Percentiles rank a stretch among this genome's conserved stretches.
Evolutionary conservation across 2,113 vertebrate genomes (phyloP).

Genomic region (Nycticryphes semicollaris): DNA sequence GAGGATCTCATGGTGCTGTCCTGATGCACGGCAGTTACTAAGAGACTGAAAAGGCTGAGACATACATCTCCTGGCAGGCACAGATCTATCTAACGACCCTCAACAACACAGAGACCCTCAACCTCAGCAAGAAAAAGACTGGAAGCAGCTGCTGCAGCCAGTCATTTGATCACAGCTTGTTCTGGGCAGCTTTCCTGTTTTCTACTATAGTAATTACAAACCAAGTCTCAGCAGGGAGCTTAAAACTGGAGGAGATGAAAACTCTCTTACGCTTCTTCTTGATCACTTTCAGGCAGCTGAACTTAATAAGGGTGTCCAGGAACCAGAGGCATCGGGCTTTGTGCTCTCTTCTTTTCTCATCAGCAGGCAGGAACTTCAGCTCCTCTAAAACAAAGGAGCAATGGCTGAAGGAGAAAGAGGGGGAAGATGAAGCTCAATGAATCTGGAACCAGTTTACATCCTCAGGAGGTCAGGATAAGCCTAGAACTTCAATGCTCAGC

Average conservation of each 20-base stretch:
- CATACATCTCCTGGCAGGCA: background rate
- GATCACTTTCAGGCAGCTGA: constrained; percentile 75
- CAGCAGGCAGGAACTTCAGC: constrained; percentile 77
- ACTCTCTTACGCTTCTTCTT: constrained; percentile 83
- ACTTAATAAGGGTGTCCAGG: constrained; percentile 82
- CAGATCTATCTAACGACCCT: background rate
- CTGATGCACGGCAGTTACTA: background rate
- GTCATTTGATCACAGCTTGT: background rate
- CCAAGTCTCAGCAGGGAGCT: background rate
- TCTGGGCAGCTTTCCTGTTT: background rate
- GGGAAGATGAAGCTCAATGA: background rate
- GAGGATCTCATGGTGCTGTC: background rate
- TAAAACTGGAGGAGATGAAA: background rate
- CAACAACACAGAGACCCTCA: background rate
- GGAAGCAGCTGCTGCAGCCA: background rate
- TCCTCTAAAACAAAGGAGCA: constrained; percentile 79
- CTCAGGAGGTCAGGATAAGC: background rate
- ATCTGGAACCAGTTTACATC: background rate
- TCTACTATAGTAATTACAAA: background rate
- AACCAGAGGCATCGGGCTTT: constrained; percentile 85
- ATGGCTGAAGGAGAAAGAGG: constrained; percentile 49
- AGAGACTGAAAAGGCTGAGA: background rate
- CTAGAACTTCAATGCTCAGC: background rate
- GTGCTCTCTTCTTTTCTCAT: constrained; percentile 71
- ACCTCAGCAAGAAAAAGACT: background rate